Percentiles rank a stretch among this genome's conserved stretches.
Evolutionary conservation across 2,888 invertebrate species (phyloP).

Genomic region (Pedicia rivosa): DNA sequence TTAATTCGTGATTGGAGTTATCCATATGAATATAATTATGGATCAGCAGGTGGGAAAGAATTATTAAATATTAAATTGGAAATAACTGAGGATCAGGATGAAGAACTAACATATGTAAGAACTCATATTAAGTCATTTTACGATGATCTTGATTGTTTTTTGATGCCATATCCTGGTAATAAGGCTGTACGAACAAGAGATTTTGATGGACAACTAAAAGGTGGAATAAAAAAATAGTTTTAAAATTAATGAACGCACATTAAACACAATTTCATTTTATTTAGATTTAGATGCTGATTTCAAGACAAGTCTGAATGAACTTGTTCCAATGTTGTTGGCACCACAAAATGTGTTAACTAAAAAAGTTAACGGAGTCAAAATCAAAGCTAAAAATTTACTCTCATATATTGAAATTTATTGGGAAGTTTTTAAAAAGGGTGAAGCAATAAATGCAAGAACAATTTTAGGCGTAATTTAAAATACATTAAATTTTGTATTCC

Average conservation of each 20-base stretch:
- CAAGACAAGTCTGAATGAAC: neutral
- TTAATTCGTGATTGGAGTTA: conserved; percentile 2
- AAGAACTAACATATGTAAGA: neutral
- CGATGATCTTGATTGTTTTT: neutral
- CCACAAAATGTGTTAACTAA: neutral
- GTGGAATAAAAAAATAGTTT: neutral
- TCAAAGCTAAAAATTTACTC: neutral
- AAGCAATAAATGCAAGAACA: neutral
- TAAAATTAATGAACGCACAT: neutral
- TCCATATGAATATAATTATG: neutral
- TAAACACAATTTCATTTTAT: neutral
- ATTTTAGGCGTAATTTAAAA: neutral
- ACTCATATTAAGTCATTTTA: neutral
- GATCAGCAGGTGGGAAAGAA: neutral
- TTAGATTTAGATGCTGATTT: neutral
- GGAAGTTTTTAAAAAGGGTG: neutral
- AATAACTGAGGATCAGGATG: neutral
- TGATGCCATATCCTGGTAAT: neutral
- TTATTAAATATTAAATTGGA: neutral
- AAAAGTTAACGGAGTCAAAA: neutral
- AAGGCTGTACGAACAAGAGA: neutral
- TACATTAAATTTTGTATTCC: no score
- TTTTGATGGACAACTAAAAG: neutral
- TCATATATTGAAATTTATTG: neutral
- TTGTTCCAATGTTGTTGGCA: neutral